Evolutionary conservation across 2,113 vertebrate genomes (phyloP).

Genomic region (Craseonycteris thonglongyai): DNA sequence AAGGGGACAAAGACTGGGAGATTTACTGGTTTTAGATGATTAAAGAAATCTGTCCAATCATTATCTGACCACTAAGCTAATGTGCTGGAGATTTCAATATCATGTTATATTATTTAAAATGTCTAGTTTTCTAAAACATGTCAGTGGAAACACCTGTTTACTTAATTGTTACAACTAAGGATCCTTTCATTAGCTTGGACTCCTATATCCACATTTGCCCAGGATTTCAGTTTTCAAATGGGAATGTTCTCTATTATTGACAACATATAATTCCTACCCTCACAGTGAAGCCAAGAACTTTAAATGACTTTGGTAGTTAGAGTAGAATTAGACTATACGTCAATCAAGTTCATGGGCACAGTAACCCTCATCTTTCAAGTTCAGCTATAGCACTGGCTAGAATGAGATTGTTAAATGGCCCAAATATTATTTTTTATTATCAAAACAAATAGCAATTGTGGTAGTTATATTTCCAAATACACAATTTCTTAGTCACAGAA

Average conservation of each 20-base stretch:
- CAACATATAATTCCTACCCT: not conserved
- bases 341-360: not conserved
- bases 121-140: not conserved
- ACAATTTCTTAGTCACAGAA: not conserved
- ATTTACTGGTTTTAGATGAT: not conserved
- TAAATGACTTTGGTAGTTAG: not conserved
- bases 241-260: not conserved
- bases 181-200: not conserved
- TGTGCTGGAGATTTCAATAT: not conserved
- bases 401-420: not conserved
- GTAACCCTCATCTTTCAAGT: not conserved
- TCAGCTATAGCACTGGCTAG: not conserved
- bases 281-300: not conserved
- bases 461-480: not conserved
- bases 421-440: not conserved
- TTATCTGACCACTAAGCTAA: not conserved
- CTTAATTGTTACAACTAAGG: not conserved
- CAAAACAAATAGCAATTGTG: not conserved
- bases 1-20: not conserved
- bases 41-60: not conserved
- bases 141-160: not conserved
- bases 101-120: not conserved
- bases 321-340: not conserved
- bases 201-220: not conserved
- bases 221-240: not conserved